phyloP scores from a whole-genome alignment of 2,888 invertebrate species.

The Amaurobius ferox region DNA sequence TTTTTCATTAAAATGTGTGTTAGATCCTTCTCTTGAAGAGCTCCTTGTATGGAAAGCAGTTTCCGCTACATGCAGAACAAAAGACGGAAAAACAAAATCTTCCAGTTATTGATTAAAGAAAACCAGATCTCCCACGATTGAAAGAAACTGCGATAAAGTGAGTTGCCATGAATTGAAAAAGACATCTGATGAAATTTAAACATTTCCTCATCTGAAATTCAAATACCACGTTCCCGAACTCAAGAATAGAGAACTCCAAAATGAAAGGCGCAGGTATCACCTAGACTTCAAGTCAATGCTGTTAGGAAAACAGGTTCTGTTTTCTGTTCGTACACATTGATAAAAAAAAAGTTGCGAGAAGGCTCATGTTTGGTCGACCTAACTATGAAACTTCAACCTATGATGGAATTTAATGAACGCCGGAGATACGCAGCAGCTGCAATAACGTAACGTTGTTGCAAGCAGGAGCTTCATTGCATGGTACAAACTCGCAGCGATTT shows the following conservation, averaged over 20 bases:
- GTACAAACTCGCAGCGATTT: neutral
- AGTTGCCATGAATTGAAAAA: conserved; percentile 54
- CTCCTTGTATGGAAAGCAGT: conserved; percentile 34
- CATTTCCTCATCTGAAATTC: conserved; percentile 71
- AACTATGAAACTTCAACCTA: neutral
- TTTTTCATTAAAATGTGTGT: conserved; percentile 57
- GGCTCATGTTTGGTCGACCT: neutral
- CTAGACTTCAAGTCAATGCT: conserved; percentile 29
- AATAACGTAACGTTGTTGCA: neutral
- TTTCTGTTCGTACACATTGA: neutral
- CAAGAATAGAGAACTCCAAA: conserved; percentile 52
- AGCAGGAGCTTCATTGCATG: neutral
- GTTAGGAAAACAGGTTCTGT: neutral
- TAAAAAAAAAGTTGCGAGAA: neutral
- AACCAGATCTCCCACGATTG: conserved; percentile 47
- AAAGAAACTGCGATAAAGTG: conserved; percentile 62
- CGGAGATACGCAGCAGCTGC: neutral
- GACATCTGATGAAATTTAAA: conserved; percentile 70
- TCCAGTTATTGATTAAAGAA: conserved; percentile 62
- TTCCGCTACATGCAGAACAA: conserved; percentile 41
- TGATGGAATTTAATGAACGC: neutral
- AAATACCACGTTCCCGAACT: conserved; percentile 59
- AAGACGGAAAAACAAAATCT: conserved; percentile 37
- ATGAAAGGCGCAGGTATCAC: conserved; percentile 51
- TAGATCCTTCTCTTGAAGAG: conserved; percentile 26